Evolutionary conservation across 2,888 invertebrate genomes (phyloP), one percentile per base, ranked within the genome.

Genomic region (Tinea trinotella): DNA sequence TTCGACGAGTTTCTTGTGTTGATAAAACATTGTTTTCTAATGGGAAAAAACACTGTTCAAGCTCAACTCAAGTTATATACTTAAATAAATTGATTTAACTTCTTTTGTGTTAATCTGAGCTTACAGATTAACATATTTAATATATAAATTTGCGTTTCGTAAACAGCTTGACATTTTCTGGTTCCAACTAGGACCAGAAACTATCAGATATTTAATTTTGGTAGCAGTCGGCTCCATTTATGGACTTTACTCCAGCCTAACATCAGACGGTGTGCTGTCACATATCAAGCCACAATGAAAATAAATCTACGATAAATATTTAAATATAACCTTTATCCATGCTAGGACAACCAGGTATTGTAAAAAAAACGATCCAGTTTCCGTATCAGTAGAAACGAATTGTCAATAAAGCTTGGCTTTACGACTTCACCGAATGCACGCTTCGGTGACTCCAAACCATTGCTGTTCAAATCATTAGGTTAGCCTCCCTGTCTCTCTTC

Each of bases 371-470:
- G 60, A 55, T 55, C 56, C 55, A 58, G 56, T 63, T 64, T 64
- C 57, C 66, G 68, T 66, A 66, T 68, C 67, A 68, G 62, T 66
- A 62, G 58, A 60, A 67, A 65, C 59, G 63, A 65, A 68, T 68
- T 65, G 68, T 60, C 67, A 62, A 65, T 67, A 66, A 66, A 65
- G 57, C 57, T 57, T 19, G 60, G 62, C 58, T 67, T 67, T 63
- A 66, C 62, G 62, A 60, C 48, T 44, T 56, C 52, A 13, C 13
- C 17, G 18, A 35, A 34, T 18, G 15, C 17, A 10, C 52, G 19
- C 19, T n/a, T 46, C 19, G 19, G 15, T 46, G 19, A 19, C n/a
- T 46, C 46, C 1, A n/a, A 46, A 46, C 46, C 46, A 46, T 46
- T 3, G 46, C 17, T 7, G 19, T 17, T 19, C 19, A 46, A 46